A percentile compares a stretch with the other conserved stretches of the same genome.
Evolutionary conservation across 2,888 invertebrate genomes (phyloP).

Genomic region (Acrobasis suavella): DNA sequence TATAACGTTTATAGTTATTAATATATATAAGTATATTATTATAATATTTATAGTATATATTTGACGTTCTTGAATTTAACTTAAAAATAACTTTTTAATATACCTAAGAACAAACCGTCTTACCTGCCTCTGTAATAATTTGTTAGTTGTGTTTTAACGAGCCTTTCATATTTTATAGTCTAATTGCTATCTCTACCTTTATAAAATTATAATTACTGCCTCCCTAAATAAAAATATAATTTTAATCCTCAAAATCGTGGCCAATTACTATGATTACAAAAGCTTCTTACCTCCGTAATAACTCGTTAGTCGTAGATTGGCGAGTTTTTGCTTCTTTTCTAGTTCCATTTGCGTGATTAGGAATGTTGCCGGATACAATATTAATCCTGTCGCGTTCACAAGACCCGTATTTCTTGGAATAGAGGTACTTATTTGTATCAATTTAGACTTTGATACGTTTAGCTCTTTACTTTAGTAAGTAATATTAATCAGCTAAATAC

Average conservation of each 20-base stretch:
- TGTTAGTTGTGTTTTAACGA: too few species aligned
- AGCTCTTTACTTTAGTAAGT: background rate
- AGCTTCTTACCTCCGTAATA: constrained; percentile 11
- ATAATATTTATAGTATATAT: too few species aligned
- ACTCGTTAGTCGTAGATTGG: constrained; percentile 5
- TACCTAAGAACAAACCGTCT: too few species aligned
- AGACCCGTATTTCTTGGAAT: constrained; percentile 21
- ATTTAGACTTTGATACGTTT: background rate
- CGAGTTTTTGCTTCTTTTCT: constrained; percentile 5
- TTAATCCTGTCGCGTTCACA: constrained; percentile 9
- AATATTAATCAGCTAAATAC: too few species aligned
- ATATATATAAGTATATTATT: too few species aligned
- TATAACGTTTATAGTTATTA: too few species aligned
- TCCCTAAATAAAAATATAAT: background rate
- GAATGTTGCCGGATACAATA: constrained; percentile 12
- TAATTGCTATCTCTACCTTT: too few species aligned
- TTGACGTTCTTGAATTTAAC: too few species aligned
- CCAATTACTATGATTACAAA: background rate
- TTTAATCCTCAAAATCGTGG: constrained; percentile 5
- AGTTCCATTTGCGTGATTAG: constrained; percentile 16
- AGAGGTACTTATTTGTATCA: background rate
- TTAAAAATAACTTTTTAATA: too few species aligned
- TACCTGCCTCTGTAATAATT: too few species aligned
- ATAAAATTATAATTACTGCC: too few species aligned
- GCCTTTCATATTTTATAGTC: too few species aligned